Percentiles rank a stretch among this genome's conserved stretches.
These are phyloP conservation scores for Steromphala cineraria DNA, from an alignment of 2,888 invertebrate genomes.

Conservation along the genomic window DNA sequence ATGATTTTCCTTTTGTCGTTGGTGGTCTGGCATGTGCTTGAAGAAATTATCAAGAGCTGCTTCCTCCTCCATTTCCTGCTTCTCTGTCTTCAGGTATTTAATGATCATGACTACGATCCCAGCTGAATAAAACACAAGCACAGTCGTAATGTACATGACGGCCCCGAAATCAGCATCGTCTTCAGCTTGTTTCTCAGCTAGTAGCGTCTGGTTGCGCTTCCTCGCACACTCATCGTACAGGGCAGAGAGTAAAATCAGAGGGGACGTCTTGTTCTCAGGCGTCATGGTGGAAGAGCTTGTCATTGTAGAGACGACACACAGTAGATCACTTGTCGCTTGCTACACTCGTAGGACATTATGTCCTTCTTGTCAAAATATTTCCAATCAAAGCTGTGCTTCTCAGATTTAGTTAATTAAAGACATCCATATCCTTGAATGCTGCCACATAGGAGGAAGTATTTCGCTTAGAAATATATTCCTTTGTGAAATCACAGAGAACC, in stretches of 20 bases:
- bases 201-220: background rate
- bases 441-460: too few species aligned
- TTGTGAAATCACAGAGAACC: too few species aligned
- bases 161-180: constrained; percentile 56
- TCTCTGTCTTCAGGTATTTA: constrained; percentile 60
- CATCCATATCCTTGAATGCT: too few species aligned
- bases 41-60: constrained; percentile 57
- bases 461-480: too few species aligned
- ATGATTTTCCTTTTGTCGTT: constrained; percentile 54
- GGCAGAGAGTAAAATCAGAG: constrained; percentile 1
- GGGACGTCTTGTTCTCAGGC: background rate
- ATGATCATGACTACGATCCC: constrained; percentile 65
- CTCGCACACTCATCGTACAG: constrained; percentile 21
- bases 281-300: background rate
- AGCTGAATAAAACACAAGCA: constrained; percentile 61
- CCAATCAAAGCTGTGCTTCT: too few species aligned
- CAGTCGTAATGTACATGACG: constrained; percentile 61
- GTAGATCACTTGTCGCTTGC: too few species aligned
- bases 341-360: too few species aligned
- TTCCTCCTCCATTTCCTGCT: constrained; percentile 59
- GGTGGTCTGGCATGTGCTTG: constrained; percentile 57
- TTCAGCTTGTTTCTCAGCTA: background rate
- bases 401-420: too few species aligned
- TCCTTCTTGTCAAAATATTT: too few species aligned
- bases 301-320: too few species aligned